Conservation (phyloP, 2,888 invertebrate genomes). For the Listrodromus nycthemerus region DNA sequence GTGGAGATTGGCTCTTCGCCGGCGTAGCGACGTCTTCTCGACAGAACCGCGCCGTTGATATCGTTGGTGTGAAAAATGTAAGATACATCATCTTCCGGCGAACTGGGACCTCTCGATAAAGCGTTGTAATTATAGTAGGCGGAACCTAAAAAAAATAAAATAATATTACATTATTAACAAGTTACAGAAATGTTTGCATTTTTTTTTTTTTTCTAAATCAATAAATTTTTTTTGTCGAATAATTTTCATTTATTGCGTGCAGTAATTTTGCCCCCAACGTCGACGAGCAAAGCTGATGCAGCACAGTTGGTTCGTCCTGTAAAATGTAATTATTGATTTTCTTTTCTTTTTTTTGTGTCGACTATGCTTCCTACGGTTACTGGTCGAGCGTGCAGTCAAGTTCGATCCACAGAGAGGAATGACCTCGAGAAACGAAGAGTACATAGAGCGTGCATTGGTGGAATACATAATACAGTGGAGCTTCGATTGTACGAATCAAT, state of each 20-base stretch:
- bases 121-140: slow-evolving; percentile 69
- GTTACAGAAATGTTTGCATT: not conserved
- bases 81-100: slow-evolving; percentile 31
- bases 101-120: slow-evolving; percentile 44
- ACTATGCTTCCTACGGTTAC: slow-evolving; percentile 1
- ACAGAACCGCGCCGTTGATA: slow-evolving; percentile 41
- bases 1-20: slow-evolving; percentile 39
- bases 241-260: no score
- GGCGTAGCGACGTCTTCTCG: slow-evolving; percentile 66
- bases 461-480: not conserved
- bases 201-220: no score
- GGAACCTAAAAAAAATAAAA: slow-evolving; percentile 68
- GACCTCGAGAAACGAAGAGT: slow-evolving; percentile 56
- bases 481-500: no score
- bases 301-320: not conserved
- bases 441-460: slow-evolving; percentile 11
- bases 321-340: not conserved
- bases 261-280: not conserved
- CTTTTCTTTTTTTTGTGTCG: not conserved
- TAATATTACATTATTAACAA: not conserved
- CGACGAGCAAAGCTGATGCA: slow-evolving; percentile 4
- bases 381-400: slow-evolving; percentile 17
- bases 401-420: slow-evolving; percentile 54
- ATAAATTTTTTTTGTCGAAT: no score
- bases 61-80: slow-evolving; percentile 45